phyloP scores from a whole-genome alignment of 2,797 vertebrate genomes.

The Paratrypauchen microcephalus region DNA sequence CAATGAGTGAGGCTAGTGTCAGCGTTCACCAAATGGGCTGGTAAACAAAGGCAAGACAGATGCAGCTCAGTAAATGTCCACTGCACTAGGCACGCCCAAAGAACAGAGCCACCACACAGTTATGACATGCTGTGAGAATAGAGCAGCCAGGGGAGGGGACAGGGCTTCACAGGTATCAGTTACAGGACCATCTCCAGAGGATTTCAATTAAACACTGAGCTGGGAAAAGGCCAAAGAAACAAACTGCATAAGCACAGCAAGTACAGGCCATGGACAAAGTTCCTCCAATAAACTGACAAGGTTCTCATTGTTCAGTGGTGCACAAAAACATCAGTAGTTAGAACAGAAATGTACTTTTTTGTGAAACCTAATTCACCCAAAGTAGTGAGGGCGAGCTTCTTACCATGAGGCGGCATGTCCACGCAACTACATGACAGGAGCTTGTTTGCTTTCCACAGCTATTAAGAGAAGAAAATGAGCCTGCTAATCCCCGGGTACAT shows the following conservation, averaged over 20 bases:
- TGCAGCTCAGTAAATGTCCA: constrained; percentile 65
- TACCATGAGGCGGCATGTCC: constrained; percentile 48
- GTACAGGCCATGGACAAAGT: background rate
- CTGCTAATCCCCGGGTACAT: constrained; percentile 65
- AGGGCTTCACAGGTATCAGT: constrained; percentile 64
- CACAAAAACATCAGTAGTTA: background rate
- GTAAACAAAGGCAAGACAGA: constrained; percentile 70
- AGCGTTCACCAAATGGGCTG: constrained; percentile 71
- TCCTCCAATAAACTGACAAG: background rate
- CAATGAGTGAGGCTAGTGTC: constrained; percentile 73
- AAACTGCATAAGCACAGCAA: constrained; percentile 33
- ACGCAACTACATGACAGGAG: constrained; percentile 49
- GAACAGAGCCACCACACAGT: constrained; percentile 50
- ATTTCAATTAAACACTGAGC: constrained; percentile 66
- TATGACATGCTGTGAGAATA: constrained; percentile 58
- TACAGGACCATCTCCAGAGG: constrained; percentile 58
- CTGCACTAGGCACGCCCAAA: constrained; percentile 62
- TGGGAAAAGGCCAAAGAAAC: constrained; percentile 10
- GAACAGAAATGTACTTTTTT: background rate
- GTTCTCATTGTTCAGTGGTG: background rate
- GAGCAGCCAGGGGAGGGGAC: constrained; percentile 42
- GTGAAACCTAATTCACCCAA: constrained; percentile 36
- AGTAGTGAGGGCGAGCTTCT: constrained; percentile 36
- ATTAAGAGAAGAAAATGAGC: constrained; percentile 71
- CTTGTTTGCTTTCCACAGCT: constrained; percentile 68